Evolutionary conservation across 2,888 invertebrate species (phyloP).

Genomic region (Aspidapion aeneum): DNA sequence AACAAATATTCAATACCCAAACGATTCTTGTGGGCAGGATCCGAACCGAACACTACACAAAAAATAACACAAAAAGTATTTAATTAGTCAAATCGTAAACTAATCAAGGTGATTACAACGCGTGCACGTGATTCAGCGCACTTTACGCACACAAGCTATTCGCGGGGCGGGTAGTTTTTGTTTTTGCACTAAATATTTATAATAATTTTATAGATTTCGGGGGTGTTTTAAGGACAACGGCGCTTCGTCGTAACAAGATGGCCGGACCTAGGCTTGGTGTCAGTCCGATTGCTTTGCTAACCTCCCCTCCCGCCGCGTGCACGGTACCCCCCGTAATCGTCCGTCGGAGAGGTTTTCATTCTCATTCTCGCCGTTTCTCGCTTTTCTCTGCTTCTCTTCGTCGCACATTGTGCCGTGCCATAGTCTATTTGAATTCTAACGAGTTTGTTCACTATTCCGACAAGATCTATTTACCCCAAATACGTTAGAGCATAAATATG

Average conservation of each 20-base stretch:
- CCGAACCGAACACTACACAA: slow-evolving; percentile 30
- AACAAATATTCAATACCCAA: not conserved
- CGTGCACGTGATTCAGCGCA: slow-evolving; percentile 42
- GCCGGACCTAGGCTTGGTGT: slow-evolving; percentile 50
- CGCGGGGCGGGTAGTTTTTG: slow-evolving; percentile 30
- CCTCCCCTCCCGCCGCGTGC: slow-evolving; percentile 46
- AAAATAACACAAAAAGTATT: slow-evolving; percentile 44
- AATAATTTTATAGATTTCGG: slow-evolving; percentile 28
- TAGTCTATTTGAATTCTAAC: too few species aligned
- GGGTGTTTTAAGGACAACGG: slow-evolving; percentile 43
- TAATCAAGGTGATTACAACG: slow-evolving; percentile 27
- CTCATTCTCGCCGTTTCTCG: slow-evolving; percentile 52
- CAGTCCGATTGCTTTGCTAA: slow-evolving; percentile 44
- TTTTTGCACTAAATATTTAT: slow-evolving; percentile 35
- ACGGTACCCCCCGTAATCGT: slow-evolving; percentile 49
- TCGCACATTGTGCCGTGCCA: slow-evolving; percentile 42
- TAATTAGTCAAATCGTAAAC: slow-evolving; percentile 35
- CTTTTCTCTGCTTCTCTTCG: slow-evolving; percentile 45
- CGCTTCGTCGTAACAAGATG: slow-evolving; percentile 49
- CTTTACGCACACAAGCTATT: slow-evolving; percentile 38
- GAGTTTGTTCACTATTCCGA: too few species aligned
- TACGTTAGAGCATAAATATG: too few species aligned
- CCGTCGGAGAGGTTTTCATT: slow-evolving; percentile 49
- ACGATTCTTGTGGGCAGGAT: not conserved
- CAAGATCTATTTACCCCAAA: too few species aligned